Base-by-base conservation (phyloP, 2,113 vertebrate species). In the Hirundichthys speculiger region DNA sequence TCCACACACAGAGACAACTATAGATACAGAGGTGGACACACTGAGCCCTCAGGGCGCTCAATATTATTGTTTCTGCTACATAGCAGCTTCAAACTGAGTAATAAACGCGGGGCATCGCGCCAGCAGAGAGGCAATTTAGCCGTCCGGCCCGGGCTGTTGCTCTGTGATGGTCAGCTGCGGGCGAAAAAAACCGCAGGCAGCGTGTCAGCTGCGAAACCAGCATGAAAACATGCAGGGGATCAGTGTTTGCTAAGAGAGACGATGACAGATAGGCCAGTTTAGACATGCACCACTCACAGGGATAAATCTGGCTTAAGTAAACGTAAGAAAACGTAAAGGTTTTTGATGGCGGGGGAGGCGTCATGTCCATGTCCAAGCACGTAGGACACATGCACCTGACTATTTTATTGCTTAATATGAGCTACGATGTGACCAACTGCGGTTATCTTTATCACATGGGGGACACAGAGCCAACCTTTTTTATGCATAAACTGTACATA, bases 261-360 rank as follows among this genome's bases (percentile, higher is more conserved):
- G 41, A 39, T 13, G 22, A 27, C 51, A 68, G 43, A 49, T 24
- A 18, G 67, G 68, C 77, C 12, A 8, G 78, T 81, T 77, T 16
- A 40, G 50, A 72, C 84, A 63, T 3, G 74, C 64, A 64, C 2
- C 15, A 6, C 68, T 66, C 52, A 0, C 3, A 1, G 54, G 61
- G 54, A 77, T 64, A 61, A 77, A 73, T 82, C 75, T 54, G 18
- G 55, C 65, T 75, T 62, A 77, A 74, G 76, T 83, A 65, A 82
- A 85, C 82, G 65, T 51, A 42, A 43, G 41, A 34, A 30, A 25
- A 73, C 59, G 58, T 66, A 52, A 69, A 45, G 60, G 70, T 69
- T 70, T 66, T 53, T 9, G 18, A 10, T 16, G 20, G 38, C 46
- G 64, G 34, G 54, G 22, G 18, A n/a, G 4, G 4, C n/a, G n/a